Conservation (phyloP, 92 coral and sea anemone genomes). For the Metridium senile region DNA sequence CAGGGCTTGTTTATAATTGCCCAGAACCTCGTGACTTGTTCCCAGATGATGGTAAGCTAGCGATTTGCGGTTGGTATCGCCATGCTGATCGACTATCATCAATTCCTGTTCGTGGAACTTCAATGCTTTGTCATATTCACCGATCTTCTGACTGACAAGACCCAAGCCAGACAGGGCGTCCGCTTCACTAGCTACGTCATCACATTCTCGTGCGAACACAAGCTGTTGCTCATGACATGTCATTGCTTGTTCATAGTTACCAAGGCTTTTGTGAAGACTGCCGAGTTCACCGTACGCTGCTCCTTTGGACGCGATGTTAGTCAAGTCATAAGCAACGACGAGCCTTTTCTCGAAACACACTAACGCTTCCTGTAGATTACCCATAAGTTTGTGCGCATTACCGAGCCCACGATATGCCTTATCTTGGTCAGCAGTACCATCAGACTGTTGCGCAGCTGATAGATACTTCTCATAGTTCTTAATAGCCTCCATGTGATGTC, state of each 20-base stretch:
- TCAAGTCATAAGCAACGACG: conserved; percentile 93
- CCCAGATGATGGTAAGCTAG: conserved; percentile 91
- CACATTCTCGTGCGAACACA: conserved; percentile 69
- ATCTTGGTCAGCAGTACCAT: conserved; percentile 90
- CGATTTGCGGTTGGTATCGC: conserved; percentile 65
- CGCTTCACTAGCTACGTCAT: conserved; percentile 67
- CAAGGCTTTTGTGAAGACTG: conserved; percentile 89
- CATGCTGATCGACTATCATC: conserved; percentile 72
- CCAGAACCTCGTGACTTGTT: conserved; percentile 76
- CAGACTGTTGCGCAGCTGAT: conserved; percentile 83
- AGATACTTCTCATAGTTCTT: conserved; percentile 77
- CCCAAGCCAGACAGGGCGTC: conserved; percentile 96
- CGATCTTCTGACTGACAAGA: conserved; percentile 87
- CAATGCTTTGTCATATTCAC: conserved; percentile 87
- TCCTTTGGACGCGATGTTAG: conserved; percentile 83
- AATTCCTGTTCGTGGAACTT: conserved; percentile 90
- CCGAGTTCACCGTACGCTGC: conserved; percentile 97
- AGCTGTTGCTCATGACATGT: conserved; percentile 86
- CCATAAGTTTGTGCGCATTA: conserved; percentile 81
- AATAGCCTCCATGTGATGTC: conserved; percentile 81
- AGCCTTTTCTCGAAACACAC: conserved; percentile 95
- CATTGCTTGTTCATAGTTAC: conserved; percentile 92
- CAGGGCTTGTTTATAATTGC: conserved; percentile 81
- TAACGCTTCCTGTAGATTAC: conserved; percentile 93
- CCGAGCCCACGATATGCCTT: conserved; percentile 99